Conservation (phyloP, 2,888 invertebrate genomes). For the Limnephilus auricula region DNA sequence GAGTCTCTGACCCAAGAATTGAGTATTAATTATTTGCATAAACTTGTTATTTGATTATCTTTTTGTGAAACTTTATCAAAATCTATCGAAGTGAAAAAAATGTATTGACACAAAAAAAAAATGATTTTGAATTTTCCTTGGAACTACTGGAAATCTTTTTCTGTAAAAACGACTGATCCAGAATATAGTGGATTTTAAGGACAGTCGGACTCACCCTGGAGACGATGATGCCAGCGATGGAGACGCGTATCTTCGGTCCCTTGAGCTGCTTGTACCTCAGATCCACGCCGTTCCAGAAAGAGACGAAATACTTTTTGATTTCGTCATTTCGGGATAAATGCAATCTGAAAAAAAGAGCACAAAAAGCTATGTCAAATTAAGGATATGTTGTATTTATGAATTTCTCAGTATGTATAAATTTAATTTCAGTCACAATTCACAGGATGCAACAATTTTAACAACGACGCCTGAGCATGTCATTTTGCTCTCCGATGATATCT, state of each 20-base stretch:
- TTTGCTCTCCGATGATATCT: no score
- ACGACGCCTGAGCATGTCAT: no score
- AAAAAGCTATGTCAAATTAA: not conserved
- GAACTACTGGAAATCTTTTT: not conserved
- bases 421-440: no score
- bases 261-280: constrained; percentile 93
- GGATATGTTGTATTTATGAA: no score
- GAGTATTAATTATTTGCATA: not conserved
- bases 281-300: constrained; percentile 97
- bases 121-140: not conserved
- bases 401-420: no score
- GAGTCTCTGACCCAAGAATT: not conserved
- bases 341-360: constrained; percentile 75
- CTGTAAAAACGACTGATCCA: not conserved
- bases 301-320: constrained; percentile 95
- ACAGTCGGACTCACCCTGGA: constrained; percentile 85
- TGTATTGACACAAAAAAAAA: not conserved
- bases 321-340: constrained; percentile 88
- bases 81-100: no score
- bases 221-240: constrained; percentile 96
- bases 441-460: no score
- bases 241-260: constrained; percentile 94
- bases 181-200: not conserved
- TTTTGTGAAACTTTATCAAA: not conserved
- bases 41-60: not conserved